Conservation (phyloP, 2,888 invertebrate species). For the Chrysolina haemoptera region DNA sequence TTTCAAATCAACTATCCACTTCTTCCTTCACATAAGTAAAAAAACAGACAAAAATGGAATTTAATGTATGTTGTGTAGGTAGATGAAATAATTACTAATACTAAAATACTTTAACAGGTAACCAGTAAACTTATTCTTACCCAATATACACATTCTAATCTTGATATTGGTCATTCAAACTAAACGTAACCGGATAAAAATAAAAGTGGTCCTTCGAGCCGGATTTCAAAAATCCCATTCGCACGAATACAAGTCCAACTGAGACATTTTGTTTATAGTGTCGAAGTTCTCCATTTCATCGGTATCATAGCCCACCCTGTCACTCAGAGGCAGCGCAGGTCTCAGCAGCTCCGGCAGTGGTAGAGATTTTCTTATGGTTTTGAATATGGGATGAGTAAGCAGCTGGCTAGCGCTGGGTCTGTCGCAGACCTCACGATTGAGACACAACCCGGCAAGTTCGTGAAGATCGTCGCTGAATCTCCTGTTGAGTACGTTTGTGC, state of each 20-base stretch:
- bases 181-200: background rate
- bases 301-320: constrained; percentile 71
- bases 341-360: constrained; percentile 78
- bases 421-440: constrained; percentile 79
- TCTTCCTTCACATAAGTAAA: too few species aligned
- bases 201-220: constrained; percentile 3
- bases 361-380: constrained; percentile 75
- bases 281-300: constrained; percentile 77
- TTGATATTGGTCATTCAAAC: background rate
- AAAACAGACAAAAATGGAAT: too few species aligned
- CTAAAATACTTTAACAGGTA: background rate
- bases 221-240: constrained; percentile 76
- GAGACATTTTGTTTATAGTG: constrained; percentile 74
- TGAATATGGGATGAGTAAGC: constrained; percentile 82
- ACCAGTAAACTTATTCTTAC: background rate
- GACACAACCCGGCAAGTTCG: constrained; percentile 81
- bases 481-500: constrained; percentile 71
- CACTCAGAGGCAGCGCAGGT: constrained; percentile 79
- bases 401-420: constrained; percentile 81
- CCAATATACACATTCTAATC: background rate
- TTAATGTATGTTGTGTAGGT: too few species aligned
- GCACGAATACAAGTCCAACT: constrained; percentile 76
- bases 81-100: background rate
- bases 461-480: constrained; percentile 85
- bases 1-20: too few species aligned